Base-by-base conservation (phyloP, 2,113 vertebrate genomes). In the Neoarius graeffei region DNA sequence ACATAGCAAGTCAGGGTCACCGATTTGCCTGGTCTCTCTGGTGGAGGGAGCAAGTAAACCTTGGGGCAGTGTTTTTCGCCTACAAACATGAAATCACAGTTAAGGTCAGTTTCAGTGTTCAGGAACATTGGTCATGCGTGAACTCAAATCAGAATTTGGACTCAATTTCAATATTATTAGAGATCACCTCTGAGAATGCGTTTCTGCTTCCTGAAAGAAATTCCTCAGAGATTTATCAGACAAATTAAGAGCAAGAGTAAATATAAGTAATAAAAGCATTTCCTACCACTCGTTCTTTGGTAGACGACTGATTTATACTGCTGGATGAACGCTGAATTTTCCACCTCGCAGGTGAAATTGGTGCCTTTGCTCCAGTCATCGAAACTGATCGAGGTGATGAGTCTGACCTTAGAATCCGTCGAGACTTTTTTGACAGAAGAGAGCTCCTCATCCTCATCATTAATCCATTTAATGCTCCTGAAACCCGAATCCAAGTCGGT, bases 1-100 rank as follows among this genome's bases (percentile, higher is more conserved):
- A 94, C 93, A 90, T 84, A 95, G 92, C 95, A 96, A 92, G 93
- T 95, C 92, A 96, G 94, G 92, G 94, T 94, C 92, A 95, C 91
- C 13, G 0, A 87, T 20, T 0, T 20, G 3, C 20, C 77, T 87
- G 60, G 80, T 0, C 93, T 88, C 87, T 95, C 93, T 89, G 94
- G 20, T 42, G 95, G 93, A 84, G 92, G 42, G 86, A 95, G 83
- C 90, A 96, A 89, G 88, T 92, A 95, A 74, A 95, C 94, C 8
- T 92, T 86, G 3, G 95, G 95, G 59, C 59, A 71, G 27, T 17
- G 17, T 13, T 0, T 0, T 0, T 0, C 0, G 74, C 19, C 94
- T 95, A 93, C 54, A 93, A 94, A 91, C 27, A 91, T 81, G 84
- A 93, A 81, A 94, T 83, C 88, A 92, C 74, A 91, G n/a, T 93